Conservation (phyloP, 2,113 vertebrate genomes). For the Sylvietta virens region DNA sequence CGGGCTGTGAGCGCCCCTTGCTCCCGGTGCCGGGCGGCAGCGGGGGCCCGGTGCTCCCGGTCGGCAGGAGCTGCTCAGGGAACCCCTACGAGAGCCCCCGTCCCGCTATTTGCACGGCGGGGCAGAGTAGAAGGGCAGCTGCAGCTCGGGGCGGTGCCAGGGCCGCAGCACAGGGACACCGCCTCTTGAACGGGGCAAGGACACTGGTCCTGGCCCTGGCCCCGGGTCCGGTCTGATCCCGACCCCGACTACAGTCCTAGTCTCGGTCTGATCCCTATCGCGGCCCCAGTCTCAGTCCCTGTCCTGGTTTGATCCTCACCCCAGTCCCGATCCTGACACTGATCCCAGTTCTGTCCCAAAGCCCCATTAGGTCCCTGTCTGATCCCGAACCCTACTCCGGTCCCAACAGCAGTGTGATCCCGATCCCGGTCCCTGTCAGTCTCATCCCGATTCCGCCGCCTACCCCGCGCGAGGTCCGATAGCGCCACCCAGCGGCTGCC, state of each 20-base stretch:
- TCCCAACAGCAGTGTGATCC: background rate
- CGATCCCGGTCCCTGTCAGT: background rate
- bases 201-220: no score
- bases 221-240: background rate
- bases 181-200: background rate
- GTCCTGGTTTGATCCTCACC: background rate
- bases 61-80: background rate
- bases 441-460: background rate
- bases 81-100: background rate
- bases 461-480: background rate
- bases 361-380: background rate
- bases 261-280: background rate
- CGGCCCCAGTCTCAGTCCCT: no score
- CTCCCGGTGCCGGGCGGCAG: background rate
- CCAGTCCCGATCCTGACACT: no score
- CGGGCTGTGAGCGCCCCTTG: background rate
- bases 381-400: no score
- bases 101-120: background rate
- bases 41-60: background rate
- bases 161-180: background rate
- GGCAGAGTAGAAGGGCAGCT: background rate
- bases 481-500: background rate
- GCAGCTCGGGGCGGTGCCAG: background rate
- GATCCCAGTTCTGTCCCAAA: background rate
- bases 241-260: background rate